Conservation (phyloP, 1,140 invertebrate genomes). For the Sarcophaga bullata region DNA sequence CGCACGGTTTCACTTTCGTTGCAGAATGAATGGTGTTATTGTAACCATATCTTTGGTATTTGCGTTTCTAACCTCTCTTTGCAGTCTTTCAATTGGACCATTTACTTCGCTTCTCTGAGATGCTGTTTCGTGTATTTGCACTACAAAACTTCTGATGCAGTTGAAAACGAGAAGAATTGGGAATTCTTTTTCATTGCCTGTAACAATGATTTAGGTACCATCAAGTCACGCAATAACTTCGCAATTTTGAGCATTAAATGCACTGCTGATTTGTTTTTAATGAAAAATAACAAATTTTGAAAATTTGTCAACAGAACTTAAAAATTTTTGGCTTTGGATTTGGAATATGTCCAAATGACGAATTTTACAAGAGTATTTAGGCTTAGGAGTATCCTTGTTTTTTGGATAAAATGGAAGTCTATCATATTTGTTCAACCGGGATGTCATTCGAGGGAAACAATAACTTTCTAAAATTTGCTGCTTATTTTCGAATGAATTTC, state of each 20-base stretch:
- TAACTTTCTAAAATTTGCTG: slow-evolving; percentile 46
- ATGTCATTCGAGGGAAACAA: slow-evolving; percentile 47
- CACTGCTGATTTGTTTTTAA: slow-evolving; percentile 44
- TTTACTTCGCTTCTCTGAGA: slow-evolving; percentile 1
- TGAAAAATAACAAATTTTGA: slow-evolving; percentile 44
- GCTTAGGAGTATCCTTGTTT: background rate
- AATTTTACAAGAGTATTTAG: slow-evolving; percentile 32
- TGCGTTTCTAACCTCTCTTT: slow-evolving; percentile 36
- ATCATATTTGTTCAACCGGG: slow-evolving; percentile 43
- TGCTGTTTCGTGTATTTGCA: background rate
- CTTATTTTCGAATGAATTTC: slow-evolving; percentile 44
- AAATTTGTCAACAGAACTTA: slow-evolving; percentile 47
- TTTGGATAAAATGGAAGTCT: background rate
- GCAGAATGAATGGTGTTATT: slow-evolving; percentile 2
- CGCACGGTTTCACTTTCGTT: background rate
- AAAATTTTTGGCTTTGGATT: slow-evolving; percentile 33
- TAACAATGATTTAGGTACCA: slow-evolving; percentile 33
- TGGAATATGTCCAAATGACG: slow-evolving; percentile 47
- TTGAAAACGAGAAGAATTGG: slow-evolving; percentile 22
- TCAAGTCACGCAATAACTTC: slow-evolving; percentile 29
- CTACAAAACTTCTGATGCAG: background rate
- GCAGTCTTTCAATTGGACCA: background rate
- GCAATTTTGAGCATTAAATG: slow-evolving; percentile 43
- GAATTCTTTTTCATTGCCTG: no score
- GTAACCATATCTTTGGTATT: background rate